These are phyloP conservation scores for Odontesthes bonariensis DNA, from an alignment of 2,113 vertebrate species.

Conservation along the genomic window DNA sequence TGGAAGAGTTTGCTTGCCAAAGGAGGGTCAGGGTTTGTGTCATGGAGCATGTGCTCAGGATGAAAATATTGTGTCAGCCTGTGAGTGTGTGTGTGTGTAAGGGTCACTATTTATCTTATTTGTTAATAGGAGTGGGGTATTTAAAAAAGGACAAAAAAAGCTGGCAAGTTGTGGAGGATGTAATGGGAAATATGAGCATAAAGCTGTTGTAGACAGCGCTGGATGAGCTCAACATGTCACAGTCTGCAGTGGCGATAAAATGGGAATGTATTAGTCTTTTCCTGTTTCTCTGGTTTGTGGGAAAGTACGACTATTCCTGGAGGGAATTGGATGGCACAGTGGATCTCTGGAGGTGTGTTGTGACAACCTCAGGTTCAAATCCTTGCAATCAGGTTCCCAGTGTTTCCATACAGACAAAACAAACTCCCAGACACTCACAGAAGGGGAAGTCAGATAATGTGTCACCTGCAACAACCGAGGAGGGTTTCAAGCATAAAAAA, in stretches of 20 bases:
- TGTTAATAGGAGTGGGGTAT: not conserved
- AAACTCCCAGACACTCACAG: conserved; percentile 22
- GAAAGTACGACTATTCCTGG: conserved; percentile 45
- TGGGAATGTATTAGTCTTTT: not conserved
- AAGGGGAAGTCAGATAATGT: conserved; percentile 37
- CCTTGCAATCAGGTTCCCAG: conserved; percentile 12
- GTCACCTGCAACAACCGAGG: conserved; percentile 7
- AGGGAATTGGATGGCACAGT: conserved; percentile 6
- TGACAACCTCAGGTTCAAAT: conserved; percentile 47
- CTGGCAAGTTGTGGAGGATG: not conserved
- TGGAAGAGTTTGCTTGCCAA: conserved; percentile 59
- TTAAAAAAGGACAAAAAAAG: not conserved
- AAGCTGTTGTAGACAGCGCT: not conserved
- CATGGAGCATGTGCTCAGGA: conserved; percentile 6
- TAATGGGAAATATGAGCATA: not conserved
- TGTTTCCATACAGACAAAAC: conserved; percentile 51
- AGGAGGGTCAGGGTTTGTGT: conserved; percentile 51
- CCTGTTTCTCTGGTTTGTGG: conserved; percentile 41
- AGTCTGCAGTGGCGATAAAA: not conserved
- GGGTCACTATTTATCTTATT: not conserved
- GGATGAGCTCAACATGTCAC: not conserved
- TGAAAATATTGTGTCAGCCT: not conserved
- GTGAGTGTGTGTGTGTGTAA: conserved; percentile 5
- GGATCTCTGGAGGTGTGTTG: conserved; percentile 42
- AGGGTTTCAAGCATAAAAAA: conserved; percentile 3